Conservation (phyloP, 1,140 invertebrate genomes). For the Notospermus geniculatus region DNA sequence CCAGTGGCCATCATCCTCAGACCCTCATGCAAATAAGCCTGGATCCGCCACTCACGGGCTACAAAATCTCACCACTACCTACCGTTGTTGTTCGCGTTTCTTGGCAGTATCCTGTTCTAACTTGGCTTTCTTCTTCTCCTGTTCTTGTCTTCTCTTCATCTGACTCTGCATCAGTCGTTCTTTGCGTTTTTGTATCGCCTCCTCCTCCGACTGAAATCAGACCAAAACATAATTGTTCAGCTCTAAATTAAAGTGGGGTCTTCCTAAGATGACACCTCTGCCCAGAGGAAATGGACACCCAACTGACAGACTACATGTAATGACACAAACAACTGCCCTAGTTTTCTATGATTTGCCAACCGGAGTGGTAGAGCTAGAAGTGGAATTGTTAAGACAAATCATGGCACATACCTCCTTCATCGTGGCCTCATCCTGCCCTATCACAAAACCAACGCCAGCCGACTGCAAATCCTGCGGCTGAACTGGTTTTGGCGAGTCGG, state of each 20-base stretch:
- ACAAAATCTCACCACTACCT: neutral
- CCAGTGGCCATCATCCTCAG: too few relatives aligned
- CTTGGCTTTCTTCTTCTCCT: conserved; percentile 68
- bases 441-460: conserved; percentile 65
- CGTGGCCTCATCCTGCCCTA: conserved; percentile 63
- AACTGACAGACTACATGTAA: too few relatives aligned
- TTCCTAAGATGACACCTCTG: too few relatives aligned
- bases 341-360: too few relatives aligned
- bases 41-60: neutral
- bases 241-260: too few relatives aligned
- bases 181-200: conserved; percentile 88
- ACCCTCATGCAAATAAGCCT: neutral
- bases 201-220: conserved; percentile 67
- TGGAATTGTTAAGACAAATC: neutral
- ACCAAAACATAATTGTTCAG: too few relatives aligned
- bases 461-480: neutral
- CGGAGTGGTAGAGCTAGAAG: too few relatives aligned
- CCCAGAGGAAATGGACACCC: too few relatives aligned
- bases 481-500: conserved; percentile 5
- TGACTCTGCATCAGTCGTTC: conserved; percentile 84
- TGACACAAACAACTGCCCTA: too few relatives aligned
- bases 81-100: conserved; percentile 65
- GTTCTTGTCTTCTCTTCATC: conserved; percentile 79
- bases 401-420: conserved; percentile 18
- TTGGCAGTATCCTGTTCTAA: conserved; percentile 75